phyloP scores from a whole-genome alignment of 2,113 vertebrate genomes.

The Paracanthobrama guichenoti region DNA sequence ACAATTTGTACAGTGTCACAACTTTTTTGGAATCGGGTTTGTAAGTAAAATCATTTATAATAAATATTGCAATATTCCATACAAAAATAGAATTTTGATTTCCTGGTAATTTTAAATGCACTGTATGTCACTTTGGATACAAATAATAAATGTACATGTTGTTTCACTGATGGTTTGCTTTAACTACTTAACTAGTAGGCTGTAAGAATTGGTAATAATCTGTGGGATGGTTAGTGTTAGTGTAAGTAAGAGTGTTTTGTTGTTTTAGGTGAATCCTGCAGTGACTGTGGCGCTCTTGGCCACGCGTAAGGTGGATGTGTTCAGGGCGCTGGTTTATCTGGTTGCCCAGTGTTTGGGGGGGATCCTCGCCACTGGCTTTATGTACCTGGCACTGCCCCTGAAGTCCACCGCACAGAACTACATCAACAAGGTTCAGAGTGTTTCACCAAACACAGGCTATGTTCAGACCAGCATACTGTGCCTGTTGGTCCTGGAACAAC shows the following conservation, averaged over 20 bases:
- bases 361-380: slow-evolving; percentile 69
- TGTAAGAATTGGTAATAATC: not conserved
- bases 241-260: not conserved
- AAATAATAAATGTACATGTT: not conserved
- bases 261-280: slow-evolving; percentile 78
- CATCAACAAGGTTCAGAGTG: slow-evolving; percentile 70
- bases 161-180: not conserved
- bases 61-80: too few species aligned
- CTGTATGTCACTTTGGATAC: not conserved
- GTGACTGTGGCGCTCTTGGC: slow-evolving; percentile 80
- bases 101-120: not conserved
- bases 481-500: not conserved
- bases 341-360: slow-evolving; percentile 81
- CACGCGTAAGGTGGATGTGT: slow-evolving; percentile 74
- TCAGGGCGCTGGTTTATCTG: slow-evolving; percentile 67
- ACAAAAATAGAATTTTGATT: too few species aligned
- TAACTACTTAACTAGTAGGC: too few species aligned
- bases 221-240: not conserved
- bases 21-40: too few species aligned
- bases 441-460: not conserved
- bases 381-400: slow-evolving; percentile 69
- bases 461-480: not conserved
- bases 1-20: too few species aligned
- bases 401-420: slow-evolving; percentile 67
- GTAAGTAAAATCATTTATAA: too few species aligned